phyloP scores from a whole-genome alignment of 2,113 vertebrate species.

The Psephotus haematonotus region DNA sequence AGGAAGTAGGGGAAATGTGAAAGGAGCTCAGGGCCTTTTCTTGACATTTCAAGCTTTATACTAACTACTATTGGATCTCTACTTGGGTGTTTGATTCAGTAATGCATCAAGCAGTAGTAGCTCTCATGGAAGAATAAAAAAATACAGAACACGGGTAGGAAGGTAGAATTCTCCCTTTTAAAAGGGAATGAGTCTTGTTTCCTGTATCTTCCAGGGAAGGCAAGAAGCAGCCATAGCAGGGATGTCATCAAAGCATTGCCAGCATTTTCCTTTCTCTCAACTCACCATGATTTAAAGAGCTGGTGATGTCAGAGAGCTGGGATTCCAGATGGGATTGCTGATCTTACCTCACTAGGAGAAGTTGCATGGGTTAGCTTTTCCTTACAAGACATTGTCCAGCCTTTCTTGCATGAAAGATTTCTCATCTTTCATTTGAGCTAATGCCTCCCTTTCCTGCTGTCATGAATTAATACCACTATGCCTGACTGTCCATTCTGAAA shows the following conservation, averaged over 20 bases:
- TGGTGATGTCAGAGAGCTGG: not conserved
- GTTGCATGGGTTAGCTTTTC: not conserved
- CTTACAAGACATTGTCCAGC: constrained; percentile 6
- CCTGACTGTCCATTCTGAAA: constrained; percentile 47
- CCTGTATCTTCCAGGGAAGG: not conserved
- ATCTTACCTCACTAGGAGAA: not conserved
- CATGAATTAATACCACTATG: constrained; percentile 70
- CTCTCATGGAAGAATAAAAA: not conserved
- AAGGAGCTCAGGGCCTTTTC: not conserved
- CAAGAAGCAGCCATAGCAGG: not conserved
- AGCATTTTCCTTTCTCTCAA: not conserved
- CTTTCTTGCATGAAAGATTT: not conserved
- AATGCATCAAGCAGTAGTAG: not conserved
- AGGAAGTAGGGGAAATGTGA: not conserved
- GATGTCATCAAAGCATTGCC: not conserved
- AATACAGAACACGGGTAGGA: not conserved
- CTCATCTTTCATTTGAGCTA: constrained; percentile 67
- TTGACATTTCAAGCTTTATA: not conserved
- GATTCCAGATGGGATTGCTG: not conserved
- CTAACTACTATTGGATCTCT: not conserved
- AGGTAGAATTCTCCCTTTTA: not conserved
- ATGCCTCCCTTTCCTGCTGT: constrained; percentile 48
- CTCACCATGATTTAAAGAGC: not conserved
- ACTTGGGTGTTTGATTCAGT: not conserved
- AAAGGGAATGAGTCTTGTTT: not conserved